Evolutionary conservation across 2,797 vertebrate species (phyloP).

Genomic region (Catostomus latipinnis): DNA sequence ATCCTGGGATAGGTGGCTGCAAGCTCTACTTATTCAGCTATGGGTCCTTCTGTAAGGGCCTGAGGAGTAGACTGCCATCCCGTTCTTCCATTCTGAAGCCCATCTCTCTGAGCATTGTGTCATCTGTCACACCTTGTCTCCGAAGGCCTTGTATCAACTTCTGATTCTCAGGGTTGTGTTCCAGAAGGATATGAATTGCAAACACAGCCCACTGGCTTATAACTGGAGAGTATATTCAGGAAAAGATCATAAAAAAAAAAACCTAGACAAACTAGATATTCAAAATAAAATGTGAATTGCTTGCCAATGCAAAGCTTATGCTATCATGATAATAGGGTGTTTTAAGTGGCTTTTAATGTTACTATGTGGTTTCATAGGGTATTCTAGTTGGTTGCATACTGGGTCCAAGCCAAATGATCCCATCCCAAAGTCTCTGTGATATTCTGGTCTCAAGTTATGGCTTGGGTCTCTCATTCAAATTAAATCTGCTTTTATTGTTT

Average conservation of each 20-base stretch:
- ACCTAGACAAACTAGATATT: background rate
- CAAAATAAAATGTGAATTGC: background rate
- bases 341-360: too few species aligned
- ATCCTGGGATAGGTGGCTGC: slow-evolving; percentile 37
- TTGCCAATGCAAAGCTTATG: background rate
- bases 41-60: slow-evolving; percentile 75
- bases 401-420: too few species aligned
- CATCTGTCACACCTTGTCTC: slow-evolving; percentile 80
- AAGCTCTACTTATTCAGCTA: slow-evolving; percentile 55
- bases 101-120: slow-evolving; percentile 81
- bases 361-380: too few species aligned
- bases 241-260: slow-evolving; percentile 36
- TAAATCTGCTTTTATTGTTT: too few species aligned
- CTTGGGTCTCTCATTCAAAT: too few species aligned
- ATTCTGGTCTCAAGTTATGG: too few species aligned
- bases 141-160: slow-evolving; percentile 84
- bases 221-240: slow-evolving; percentile 85
- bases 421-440: too few species aligned
- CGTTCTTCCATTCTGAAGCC: slow-evolving; percentile 85
- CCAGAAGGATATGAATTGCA: slow-evolving; percentile 87
- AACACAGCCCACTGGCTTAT: slow-evolving; percentile 95
- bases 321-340: too few species aligned
- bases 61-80: slow-evolving; percentile 86
- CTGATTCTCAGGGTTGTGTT: slow-evolving; percentile 88
- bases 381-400: too few species aligned